These are phyloP conservation scores for Syngnathus acus DNA, from an alignment of 2,797 vertebrate species.

Conservation along the genomic window DNA sequence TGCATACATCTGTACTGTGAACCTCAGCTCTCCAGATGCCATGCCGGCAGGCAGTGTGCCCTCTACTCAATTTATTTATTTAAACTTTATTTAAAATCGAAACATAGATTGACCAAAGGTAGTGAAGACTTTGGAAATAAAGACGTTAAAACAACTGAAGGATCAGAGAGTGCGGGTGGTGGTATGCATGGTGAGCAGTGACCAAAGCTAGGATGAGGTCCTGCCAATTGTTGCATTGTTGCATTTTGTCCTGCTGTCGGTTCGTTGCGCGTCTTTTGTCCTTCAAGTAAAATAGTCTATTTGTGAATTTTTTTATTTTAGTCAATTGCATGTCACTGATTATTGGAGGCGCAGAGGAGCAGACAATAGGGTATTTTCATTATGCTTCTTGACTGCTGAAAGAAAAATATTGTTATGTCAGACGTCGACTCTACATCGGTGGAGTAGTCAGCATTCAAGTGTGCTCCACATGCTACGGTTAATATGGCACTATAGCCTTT, in stretches of 20 bases:
- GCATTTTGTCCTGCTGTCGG: too few species aligned
- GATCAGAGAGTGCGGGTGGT: too few species aligned
- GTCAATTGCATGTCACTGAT: not conserved
- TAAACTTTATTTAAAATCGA: too few species aligned
- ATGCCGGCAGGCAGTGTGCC: not conserved
- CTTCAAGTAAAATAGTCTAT: not conserved
- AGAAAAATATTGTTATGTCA: not conserved
- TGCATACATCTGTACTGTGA: not conserved
- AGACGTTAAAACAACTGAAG: too few species aligned
- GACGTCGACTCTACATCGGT: not conserved
- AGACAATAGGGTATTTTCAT: not conserved
- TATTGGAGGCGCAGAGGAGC: not conserved
- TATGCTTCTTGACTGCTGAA: not conserved
- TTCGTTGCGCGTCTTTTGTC: not conserved
- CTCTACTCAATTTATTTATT: not conserved
- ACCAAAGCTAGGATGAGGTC: too few species aligned
- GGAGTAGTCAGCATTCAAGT: constrained; percentile 16
- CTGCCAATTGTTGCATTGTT: too few species aligned
- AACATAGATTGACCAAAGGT: too few species aligned
- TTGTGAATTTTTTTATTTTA: not conserved
- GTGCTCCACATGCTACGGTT: constrained; percentile 20
- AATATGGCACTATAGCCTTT: constrained; percentile 29
- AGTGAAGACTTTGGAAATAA: too few species aligned
- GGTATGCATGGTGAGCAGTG: too few species aligned
- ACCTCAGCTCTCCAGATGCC: not conserved